Conservation (phyloP, 2,797 vertebrate species). For the Bradypus variegatus region DNA sequence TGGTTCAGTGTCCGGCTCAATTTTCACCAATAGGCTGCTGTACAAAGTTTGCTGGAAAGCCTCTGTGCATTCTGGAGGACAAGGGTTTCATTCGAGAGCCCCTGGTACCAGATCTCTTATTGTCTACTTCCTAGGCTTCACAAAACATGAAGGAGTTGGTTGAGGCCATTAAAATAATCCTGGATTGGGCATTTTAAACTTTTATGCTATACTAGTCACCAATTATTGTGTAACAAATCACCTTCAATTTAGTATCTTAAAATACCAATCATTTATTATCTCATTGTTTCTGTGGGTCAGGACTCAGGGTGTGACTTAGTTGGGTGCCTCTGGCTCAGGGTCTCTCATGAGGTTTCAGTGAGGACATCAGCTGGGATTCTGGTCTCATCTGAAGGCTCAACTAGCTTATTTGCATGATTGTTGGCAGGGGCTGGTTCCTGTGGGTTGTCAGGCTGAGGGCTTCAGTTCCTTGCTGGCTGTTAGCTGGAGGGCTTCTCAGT, state of each 20-base stretch:
- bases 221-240: not conserved
- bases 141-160: not conserved
- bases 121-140: not conserved
- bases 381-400: not conserved
- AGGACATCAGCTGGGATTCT: not conserved
- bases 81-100: not conserved
- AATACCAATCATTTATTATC: not conserved
- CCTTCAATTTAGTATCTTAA: not conserved
- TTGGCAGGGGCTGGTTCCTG: not conserved
- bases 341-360: not conserved
- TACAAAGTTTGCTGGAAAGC: not conserved
- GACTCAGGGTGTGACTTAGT: not conserved
- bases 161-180: not conserved
- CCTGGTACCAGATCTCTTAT: not conserved
- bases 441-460: not conserved
- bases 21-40: not conserved
- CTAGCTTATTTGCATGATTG: not conserved
- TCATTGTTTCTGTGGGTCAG: not conserved
- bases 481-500: not conserved
- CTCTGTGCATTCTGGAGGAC: not conserved
- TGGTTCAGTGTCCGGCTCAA: not conserved
- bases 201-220: not conserved
- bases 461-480: not conserved
- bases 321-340: not conserved
- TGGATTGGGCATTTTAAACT: not conserved